phyloP scores from a whole-genome alignment of 2,888 invertebrate genomes.

The Taphrorychus bicolor region DNA sequence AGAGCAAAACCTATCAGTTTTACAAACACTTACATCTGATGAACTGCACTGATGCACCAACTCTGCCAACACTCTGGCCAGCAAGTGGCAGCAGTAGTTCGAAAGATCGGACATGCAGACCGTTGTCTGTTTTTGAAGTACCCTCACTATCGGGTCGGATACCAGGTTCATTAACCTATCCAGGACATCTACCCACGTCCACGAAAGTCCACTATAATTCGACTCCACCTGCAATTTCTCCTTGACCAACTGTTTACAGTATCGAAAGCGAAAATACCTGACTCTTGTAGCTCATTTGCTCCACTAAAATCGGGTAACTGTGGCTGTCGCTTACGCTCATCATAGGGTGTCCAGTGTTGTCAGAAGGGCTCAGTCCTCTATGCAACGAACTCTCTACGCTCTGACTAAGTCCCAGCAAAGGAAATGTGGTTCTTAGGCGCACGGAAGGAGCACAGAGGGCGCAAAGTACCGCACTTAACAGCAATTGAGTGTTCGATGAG shows the following conservation, averaged over 20 bases:
- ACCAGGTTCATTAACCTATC: constrained; percentile 84
- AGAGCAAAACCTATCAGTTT: neutral
- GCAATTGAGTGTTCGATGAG: constrained; percentile 62
- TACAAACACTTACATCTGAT: constrained; percentile 66
- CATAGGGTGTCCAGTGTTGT: constrained; percentile 73
- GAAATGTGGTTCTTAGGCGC: constrained; percentile 76
- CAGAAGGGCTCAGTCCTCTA: constrained; percentile 70
- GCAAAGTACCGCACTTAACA: constrained; percentile 82
- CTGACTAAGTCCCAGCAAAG: constrained; percentile 64
- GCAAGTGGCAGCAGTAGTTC: constrained; percentile 74
- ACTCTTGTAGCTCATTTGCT: constrained; percentile 78
- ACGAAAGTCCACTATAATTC: constrained; percentile 52
- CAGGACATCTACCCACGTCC: constrained; percentile 72
- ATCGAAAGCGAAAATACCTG: no score
- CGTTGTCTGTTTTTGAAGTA: constrained; percentile 61
- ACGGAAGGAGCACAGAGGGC: constrained; percentile 83
- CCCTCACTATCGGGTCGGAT: constrained; percentile 74
- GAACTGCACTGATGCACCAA: constrained; percentile 81
- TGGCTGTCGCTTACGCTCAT: constrained; percentile 72
- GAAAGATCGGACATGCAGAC: constrained; percentile 53
- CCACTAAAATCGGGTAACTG: constrained; percentile 78
- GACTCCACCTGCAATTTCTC: constrained; percentile 56
- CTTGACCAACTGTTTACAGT: no score
- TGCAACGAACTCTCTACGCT: constrained; percentile 61
- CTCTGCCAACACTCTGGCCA: constrained; percentile 87